Evolutionary conservation across 1,140 invertebrate species (phyloP), one percentile per base, ranked within the genome.

Genomic region (Anastrepha ludens): DNA sequence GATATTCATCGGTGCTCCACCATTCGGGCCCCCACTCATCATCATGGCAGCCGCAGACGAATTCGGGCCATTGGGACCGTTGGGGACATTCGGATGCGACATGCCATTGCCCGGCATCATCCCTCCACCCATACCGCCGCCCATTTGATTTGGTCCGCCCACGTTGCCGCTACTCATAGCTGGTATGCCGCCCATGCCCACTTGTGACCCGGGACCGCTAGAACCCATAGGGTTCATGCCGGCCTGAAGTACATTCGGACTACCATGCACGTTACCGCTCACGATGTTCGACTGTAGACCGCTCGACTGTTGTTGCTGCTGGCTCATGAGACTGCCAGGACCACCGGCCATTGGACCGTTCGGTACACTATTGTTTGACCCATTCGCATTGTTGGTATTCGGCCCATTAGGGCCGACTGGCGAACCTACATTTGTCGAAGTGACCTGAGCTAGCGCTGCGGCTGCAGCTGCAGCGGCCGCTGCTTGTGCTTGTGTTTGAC

Each of bases 1-100:
- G 88, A 94, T 93, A 13, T 93, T 93, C 47, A 94, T 94, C 15
- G 93, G 93, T 86, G 92, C 92, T 41, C 88, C 90, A 2, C 20
- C 88, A 86, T 89, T 67, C 47, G 86, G 64, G 85, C 88, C 62
- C 87, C 86, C 87, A 89, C 88, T 90, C 91, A 92, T 92, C 91
- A 92, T 91, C 91, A 92, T 91, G 29, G 88, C 88, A 17, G 74
- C 44, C 17, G 74, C 44, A n/a, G 74, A 15, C 1, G 87, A 13
- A 78, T 89, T 89, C 13, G 88, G 87, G 50, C 90, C 90, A 88
- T 86, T 60, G 2, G 47, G 70, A 85, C 67, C 86, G 88, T 86
- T 60, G 2, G 47, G 70, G 65, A 58, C 86, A 65, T 88, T 86
- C 60, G 85, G 85, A 88, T 88, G 62, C 88, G 91, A 91, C 15